These are phyloP conservation scores for Xyrauchen texanus DNA, from an alignment of 2,113 vertebrate genomes.

Conservation along the genomic window DNA sequence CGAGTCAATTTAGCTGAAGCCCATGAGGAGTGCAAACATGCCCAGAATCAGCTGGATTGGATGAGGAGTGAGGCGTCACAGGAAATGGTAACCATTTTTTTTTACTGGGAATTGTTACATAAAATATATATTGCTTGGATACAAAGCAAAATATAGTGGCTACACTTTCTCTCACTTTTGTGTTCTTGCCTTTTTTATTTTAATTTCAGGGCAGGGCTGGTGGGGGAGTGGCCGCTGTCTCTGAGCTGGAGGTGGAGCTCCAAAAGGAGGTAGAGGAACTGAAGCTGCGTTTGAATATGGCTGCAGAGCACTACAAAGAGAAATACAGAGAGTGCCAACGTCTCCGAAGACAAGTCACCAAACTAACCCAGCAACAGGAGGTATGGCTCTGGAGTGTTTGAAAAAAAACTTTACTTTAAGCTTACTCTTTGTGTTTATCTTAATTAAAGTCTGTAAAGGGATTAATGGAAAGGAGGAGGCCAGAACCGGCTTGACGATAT, in stretches of 20 bases:
- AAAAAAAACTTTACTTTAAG: too few species aligned
- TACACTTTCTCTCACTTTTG: background rate
- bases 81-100: constrained; percentile 39
- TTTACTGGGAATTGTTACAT: background rate
- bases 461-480: too few species aligned
- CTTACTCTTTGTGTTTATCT: too few species aligned
- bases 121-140: background rate
- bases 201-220: constrained; percentile 59
- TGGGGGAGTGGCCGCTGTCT: constrained; percentile 57
- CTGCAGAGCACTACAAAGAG: constrained; percentile 97
- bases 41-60: constrained; percentile 76
- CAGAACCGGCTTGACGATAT: too few species aligned
- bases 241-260: constrained; percentile 86
- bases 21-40: constrained; percentile 66
- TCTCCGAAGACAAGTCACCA: constrained; percentile 91
- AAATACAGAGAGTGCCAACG: constrained; percentile 97
- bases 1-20: constrained; percentile 65
- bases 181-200: constrained; percentile 61
- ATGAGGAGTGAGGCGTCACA: constrained; percentile 31
- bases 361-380: constrained; percentile 69
- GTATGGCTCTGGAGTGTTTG: constrained; percentile 53
- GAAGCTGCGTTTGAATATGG: constrained; percentile 96
- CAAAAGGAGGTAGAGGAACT: constrained; percentile 96
- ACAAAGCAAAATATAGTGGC: background rate
- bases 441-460: too few species aligned